Conservation (phyloP, 2,797 vertebrate genomes). For the Lepus townsendii region DNA sequence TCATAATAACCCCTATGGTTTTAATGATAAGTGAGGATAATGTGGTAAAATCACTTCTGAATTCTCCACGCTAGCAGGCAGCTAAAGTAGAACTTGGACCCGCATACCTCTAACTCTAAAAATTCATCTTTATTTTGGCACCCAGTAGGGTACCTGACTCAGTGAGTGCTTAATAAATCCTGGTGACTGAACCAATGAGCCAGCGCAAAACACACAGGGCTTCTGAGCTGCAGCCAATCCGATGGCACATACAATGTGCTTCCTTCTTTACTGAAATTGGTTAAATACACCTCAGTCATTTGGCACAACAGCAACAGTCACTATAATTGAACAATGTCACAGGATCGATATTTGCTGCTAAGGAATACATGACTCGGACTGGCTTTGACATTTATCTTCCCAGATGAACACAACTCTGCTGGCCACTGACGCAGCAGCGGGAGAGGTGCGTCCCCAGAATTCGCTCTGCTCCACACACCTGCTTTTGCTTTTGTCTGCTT, state of each 20-base stretch:
- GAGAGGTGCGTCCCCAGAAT: conserved; percentile 19
- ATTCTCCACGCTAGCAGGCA: background rate
- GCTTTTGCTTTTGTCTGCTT: background rate
- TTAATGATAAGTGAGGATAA: background rate
- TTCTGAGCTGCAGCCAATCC: background rate
- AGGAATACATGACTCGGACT: conserved; percentile 74
- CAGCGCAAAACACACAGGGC: background rate
- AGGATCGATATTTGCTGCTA: conserved; percentile 79
- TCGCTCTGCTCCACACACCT: background rate
- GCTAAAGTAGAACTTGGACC: background rate
- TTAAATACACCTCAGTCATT: conserved; percentile 75
- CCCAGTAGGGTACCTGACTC: background rate
- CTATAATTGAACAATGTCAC: conserved; percentile 72
- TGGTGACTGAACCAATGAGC: background rate
- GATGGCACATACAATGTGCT: background rate
- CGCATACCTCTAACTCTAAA: background rate
- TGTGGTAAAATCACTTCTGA: background rate
- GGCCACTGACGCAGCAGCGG: conserved; percentile 41
- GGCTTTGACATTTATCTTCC: conserved; percentile 75
- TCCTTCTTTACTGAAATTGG: conserved; percentile 75
- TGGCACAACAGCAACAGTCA: conserved; percentile 73
- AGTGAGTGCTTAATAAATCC: background rate
- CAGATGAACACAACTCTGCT: background rate
- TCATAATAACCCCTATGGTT: background rate
- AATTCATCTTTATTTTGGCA: background rate